These are phyloP conservation scores for Hydractinia symbiolongicarpus DNA, from an alignment of 30 jellyfish, hydroid and myxozoan species.

Conservation along the genomic window DNA sequence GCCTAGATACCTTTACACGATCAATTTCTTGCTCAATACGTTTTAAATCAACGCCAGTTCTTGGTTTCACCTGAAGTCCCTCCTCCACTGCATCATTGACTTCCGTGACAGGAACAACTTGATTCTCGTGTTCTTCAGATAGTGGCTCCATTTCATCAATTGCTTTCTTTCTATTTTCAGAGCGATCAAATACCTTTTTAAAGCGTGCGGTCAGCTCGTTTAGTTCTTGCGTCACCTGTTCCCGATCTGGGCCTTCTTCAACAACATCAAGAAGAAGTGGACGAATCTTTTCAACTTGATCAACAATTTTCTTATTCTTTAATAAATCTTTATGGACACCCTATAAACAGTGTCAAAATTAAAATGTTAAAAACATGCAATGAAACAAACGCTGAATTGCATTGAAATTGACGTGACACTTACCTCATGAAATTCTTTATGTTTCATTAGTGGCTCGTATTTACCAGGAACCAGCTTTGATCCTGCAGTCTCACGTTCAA, in stretches of 20 bases:
- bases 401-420: constrained; percentile 8
- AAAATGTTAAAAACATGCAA: not conserved
- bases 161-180: constrained; percentile 40
- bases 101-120: constrained; percentile 30
- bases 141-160: constrained; percentile 64
- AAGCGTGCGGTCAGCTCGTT: constrained; percentile 52
- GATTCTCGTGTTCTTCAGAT: constrained; percentile 41
- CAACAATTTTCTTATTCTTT: constrained; percentile 40
- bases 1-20: constrained; percentile 43
- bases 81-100: constrained; percentile 47
- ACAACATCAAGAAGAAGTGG: constrained; percentile 39
- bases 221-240: constrained; percentile 56
- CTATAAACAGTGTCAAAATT: constrained; percentile 20
- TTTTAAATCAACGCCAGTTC: constrained; percentile 44
- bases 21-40: constrained; percentile 40
- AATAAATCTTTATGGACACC: constrained; percentile 53
- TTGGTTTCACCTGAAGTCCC: constrained; percentile 46
- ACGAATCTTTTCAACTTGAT: constrained; percentile 35
- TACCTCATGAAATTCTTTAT: constrained; percentile 67
- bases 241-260: constrained; percentile 47
- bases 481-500: constrained; percentile 62
- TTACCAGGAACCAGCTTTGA: constrained; percentile 42
- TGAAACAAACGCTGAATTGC: not conserved
- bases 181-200: constrained; percentile 38
- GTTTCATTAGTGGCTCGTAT: constrained; percentile 48